Evolutionary conservation across 2,888 invertebrate species (phyloP).

Genomic region (Asteroscopus sphinx): DNA sequence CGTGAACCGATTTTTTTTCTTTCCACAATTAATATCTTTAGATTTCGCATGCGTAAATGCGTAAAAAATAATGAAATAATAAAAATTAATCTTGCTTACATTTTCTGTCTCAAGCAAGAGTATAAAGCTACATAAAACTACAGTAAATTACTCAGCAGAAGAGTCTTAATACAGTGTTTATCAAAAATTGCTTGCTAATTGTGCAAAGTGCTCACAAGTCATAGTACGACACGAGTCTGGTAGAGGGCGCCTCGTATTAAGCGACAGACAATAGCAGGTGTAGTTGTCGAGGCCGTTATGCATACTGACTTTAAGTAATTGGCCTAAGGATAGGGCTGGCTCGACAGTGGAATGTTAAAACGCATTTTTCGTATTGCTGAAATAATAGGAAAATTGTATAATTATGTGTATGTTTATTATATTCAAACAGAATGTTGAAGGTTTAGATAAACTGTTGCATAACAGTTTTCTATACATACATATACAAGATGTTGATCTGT

Average conservation of each 20-base stretch:
- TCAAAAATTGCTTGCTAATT: conserved; percentile 71
- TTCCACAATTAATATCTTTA: too few species aligned
- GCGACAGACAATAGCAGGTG: conserved; percentile 83
- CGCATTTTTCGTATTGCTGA: not conserved
- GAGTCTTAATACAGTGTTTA: conserved; percentile 32
- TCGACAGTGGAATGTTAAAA: not conserved
- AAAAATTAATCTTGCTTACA: not conserved
- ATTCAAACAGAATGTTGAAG: too few species aligned
- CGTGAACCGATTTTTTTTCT: too few species aligned
- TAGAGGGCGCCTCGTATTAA: conserved; percentile 76
- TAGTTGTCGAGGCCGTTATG: conserved; percentile 72
- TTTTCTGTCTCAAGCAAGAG: conserved; percentile 16
- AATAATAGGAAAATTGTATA: too few species aligned
- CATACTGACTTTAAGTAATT: conserved; percentile 87
- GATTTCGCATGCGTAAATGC: too few species aligned
- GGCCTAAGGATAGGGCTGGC: conserved; percentile 80
- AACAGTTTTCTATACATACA: too few species aligned
- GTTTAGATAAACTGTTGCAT: too few species aligned
- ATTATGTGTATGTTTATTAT: too few species aligned
- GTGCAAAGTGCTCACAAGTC: conserved; percentile 60
- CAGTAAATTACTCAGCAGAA: conserved; percentile 25
- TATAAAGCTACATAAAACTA: conserved; percentile 6
- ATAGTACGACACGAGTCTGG: conserved; percentile 20
- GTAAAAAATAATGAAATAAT: not conserved
- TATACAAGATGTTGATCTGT: too few species aligned